Evolutionary conservation across 2,797 vertebrate genomes (phyloP), one percentile per base, ranked within the genome.

Genomic region (Anguilla megastoma): DNA sequence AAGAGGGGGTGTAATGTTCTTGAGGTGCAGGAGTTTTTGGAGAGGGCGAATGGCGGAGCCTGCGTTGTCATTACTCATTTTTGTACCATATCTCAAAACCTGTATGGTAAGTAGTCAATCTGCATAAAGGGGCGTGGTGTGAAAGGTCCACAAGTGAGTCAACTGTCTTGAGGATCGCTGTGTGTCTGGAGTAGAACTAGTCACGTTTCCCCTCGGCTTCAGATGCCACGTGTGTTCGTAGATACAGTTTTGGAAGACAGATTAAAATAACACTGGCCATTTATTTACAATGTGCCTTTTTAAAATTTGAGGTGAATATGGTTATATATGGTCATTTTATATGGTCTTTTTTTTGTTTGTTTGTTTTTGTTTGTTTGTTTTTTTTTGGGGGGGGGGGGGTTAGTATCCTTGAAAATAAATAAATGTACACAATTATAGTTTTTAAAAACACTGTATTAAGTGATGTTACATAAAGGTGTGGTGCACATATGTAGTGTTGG

Each of bases 1-100:
- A 95, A 95, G 92, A 95, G 93, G 91, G 92, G 91, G 91, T 90
- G 93, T 92, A 92, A 93, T 93, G 86, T 58, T 66, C 84, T 60
- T 50, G 66, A 52, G 27, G 83, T 58, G 50, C 48, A 87, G 30
- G 74, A 48, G 79, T 87, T 86, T 63, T 63, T 79, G 86, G 84
- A 85, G 85, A 85, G 71, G 88, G 83, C 7, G 16, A 24, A 88
- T 36, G 87, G 82, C 87, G 4, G 56, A 41, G 89, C 56, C 69
- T 83, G 69, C 1, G 50, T 45, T 87, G 85, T 90, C 91, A 79
- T 69, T 27, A 33, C 87, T 50, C 85, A 91, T 91, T 88, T 90
- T 88, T 87, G 24, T 85, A 87, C 9, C 69, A n/a, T 85, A 84
- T 90, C 89, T 93, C 56, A 45, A 86, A 48, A 87, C 48, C 90